Evolutionary conservation across 2,113 vertebrate genomes (phyloP).

Genomic region (Motacilla alba): DNA sequence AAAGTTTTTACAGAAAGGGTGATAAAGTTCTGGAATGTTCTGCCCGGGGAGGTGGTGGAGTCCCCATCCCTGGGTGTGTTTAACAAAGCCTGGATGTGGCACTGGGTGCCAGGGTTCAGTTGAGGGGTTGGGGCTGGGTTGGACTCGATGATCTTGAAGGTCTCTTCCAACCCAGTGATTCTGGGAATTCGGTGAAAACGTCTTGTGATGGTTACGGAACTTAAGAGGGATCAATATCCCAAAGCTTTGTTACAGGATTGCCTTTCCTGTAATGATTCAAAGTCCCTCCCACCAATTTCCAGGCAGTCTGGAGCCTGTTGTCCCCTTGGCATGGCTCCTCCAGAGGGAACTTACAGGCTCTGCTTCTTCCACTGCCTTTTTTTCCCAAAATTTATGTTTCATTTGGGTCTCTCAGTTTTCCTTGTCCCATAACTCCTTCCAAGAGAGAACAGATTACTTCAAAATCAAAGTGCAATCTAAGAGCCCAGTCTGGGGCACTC

Average conservation of each 20-base stretch:
- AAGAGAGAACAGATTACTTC: not conserved
- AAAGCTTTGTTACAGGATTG: not conserved
- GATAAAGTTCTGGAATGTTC: not conserved
- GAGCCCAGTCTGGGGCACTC: not conserved
- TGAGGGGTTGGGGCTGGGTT: not conserved
- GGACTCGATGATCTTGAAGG: not conserved
- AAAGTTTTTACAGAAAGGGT: not conserved
- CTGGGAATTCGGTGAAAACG: not conserved
- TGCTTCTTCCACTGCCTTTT: not conserved
- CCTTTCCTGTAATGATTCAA: rapidly evolving
- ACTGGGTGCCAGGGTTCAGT: not conserved
- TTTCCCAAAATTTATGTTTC: not conserved
- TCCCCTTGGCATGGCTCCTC: rapidly evolving
- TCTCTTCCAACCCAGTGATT: not conserved
- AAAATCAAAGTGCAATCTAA: not conserved
- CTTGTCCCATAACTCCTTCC: not conserved
- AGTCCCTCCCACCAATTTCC: not conserved
- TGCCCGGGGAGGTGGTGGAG: not conserved
- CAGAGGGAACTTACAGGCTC: not conserved
- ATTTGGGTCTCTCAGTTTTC: not conserved
- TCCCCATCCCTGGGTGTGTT: not conserved
- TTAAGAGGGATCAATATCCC: not conserved
- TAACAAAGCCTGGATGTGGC: not conserved
- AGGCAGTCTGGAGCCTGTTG: rapidly evolving
- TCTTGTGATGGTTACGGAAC: not conserved